phyloP scores from a whole-genome alignment of 2,113 vertebrate genomes.

The Accipiter cooperii region DNA sequence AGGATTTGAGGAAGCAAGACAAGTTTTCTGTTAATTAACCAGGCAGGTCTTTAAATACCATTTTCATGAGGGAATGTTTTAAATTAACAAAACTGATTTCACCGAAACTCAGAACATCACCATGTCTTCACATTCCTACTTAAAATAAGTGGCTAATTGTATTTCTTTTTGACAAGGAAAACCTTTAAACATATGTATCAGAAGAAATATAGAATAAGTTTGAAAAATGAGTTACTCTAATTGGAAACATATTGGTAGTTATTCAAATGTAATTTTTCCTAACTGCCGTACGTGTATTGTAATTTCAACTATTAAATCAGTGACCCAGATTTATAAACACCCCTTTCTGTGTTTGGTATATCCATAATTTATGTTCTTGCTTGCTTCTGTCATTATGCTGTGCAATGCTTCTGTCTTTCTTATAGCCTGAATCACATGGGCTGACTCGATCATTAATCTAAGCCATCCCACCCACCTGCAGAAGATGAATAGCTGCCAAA shows the following conservation, averaged over 20 bases:
- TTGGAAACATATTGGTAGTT: not conserved
- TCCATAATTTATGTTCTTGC: not conserved
- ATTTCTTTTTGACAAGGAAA: constrained; percentile 18
- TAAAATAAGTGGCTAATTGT: not conserved
- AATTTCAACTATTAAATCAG: not conserved
- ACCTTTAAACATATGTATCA: not conserved
- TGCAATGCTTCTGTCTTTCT: not conserved
- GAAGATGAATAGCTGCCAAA: not conserved
- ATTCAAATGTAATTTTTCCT: not conserved
- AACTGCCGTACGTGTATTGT: not conserved
- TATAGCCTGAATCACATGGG: not conserved
- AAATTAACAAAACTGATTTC: not conserved
- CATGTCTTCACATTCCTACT: not conserved
- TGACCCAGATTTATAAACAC: not conserved
- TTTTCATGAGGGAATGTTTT: not conserved
- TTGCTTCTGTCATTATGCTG: not conserved
- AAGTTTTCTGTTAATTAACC: not conserved
- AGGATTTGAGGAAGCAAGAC: not conserved
- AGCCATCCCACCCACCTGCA: not conserved
- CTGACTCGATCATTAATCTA: not conserved
- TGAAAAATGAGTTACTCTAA: not conserved
- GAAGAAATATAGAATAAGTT: not conserved
- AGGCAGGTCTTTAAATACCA: not conserved
- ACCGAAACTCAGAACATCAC: not conserved
- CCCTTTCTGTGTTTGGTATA: not conserved